A percentile compares a stretch with the other conserved stretches of the same genome.
Conservation (phyloP, 2,888 invertebrate genomes). For the Halictus quadricinctus region DNA sequence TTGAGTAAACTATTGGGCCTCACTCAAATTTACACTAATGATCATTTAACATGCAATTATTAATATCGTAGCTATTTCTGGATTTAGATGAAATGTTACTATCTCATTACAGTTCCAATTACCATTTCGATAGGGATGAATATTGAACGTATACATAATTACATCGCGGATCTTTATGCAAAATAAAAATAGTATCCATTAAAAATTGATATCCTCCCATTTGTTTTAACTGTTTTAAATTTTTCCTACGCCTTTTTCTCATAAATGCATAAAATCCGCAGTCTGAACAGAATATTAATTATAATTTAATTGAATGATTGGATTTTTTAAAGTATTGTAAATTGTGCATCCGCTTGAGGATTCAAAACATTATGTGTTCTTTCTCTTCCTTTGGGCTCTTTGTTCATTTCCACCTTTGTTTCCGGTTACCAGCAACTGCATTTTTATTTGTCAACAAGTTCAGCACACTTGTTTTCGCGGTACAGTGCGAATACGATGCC, state of each 20-base stretch:
- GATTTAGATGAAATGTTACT: no score
- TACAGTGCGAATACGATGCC: not conserved
- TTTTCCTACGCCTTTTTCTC: no score
- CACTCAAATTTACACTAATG: not conserved
- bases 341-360: no score
- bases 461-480: not conserved
- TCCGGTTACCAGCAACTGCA: not conserved
- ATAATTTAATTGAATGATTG: no score
- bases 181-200: no score
- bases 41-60: not conserved
- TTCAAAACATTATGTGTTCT: not conserved
- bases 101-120: not conserved
- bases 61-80: not conserved
- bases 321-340: no score
- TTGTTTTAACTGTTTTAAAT: no score
- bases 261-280: no score
- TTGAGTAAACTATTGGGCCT: not conserved
- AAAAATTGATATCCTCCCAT: no score
- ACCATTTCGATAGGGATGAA: not conserved
- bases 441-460: not conserved
- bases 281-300: no score
- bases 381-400: not conserved
- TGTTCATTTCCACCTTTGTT: not conserved
- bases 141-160: not conserved
- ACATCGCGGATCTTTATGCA: no score